Evolutionary conservation across 2,888 invertebrate genomes (phyloP).

Genomic region (Scaeva pyrastri): DNA sequence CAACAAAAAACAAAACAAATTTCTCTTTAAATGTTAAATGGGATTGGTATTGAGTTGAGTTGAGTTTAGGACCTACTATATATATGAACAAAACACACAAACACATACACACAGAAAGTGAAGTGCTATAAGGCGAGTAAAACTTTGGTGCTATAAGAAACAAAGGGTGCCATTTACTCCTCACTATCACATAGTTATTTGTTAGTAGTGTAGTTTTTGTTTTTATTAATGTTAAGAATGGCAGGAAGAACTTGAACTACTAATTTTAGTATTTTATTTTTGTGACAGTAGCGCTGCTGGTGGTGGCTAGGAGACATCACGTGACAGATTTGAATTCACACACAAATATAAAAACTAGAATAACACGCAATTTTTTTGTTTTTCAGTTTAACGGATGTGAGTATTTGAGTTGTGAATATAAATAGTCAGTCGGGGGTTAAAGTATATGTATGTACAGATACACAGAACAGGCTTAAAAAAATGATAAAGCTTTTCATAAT

Average conservation of each 20-base stretch:
- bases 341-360: constrained; percentile 6
- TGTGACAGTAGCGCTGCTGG: neutral
- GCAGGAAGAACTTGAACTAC: constrained; percentile 45
- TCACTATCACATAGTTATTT: no score
- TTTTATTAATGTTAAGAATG: neutral
- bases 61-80: constrained; percentile 6
- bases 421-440: no score
- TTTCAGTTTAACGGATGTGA: constrained; percentile 30
- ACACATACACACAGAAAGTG: neutral
- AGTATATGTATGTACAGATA: no score
- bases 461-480: no score
- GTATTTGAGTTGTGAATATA: constrained; percentile 37
- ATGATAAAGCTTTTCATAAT: no score
- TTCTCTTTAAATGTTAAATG: neutral
- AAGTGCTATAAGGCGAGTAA: neutral
- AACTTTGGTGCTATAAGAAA: neutral
- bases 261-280: constrained; percentile 56
- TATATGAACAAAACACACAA: neutral
- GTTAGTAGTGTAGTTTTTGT: neutral
- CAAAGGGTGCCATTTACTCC: neutral
- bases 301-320: constrained; percentile 34
- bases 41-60: neutral
- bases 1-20: neutral
- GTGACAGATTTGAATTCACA: constrained; percentile 68
- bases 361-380: neutral